These are phyloP conservation scores for Chelonus insularis DNA, from an alignment of 1,140 invertebrate genomes.

Conservation along the genomic window DNA sequence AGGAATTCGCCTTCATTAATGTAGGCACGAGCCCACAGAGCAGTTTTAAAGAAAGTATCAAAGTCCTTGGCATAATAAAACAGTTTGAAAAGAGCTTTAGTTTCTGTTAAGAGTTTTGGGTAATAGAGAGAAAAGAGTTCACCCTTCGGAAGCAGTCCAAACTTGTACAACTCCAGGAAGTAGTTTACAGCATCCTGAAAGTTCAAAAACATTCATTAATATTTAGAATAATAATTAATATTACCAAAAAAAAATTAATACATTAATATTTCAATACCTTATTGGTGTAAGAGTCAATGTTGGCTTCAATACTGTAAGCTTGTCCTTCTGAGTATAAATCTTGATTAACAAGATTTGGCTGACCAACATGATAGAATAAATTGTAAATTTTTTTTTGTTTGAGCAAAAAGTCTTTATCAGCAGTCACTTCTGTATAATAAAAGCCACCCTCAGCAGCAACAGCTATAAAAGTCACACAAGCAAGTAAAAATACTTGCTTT, in stretches of 20 bases:
- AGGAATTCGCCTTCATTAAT: constrained; percentile 69
- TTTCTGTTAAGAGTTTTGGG: constrained; percentile 66
- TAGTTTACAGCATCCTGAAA: constrained; percentile 64
- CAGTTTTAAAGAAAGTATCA: constrained; percentile 53
- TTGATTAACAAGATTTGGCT: constrained; percentile 57
- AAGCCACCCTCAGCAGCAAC: constrained; percentile 24
- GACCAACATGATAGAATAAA: constrained; percentile 65
- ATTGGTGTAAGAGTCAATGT: constrained; percentile 57
- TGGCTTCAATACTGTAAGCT: constrained; percentile 61
- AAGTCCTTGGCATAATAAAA: constrained; percentile 70
- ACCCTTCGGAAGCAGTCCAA: constrained; percentile 62
- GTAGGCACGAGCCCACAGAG: constrained; percentile 64
- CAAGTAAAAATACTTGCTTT: constrained; percentile 37
- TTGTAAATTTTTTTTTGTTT: constrained; percentile 66
- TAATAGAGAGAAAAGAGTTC: constrained; percentile 68
- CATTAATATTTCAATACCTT: too few relatives aligned
- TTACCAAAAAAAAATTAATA: too few relatives aligned
- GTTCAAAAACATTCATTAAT: background rate
- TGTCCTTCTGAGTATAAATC: constrained; percentile 60
- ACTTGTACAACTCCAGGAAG: constrained; percentile 62
- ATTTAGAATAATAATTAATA: too few relatives aligned
- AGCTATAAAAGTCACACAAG: constrained; percentile 30
- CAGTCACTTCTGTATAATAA: constrained; percentile 45
- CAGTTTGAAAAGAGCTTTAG: constrained; percentile 67
- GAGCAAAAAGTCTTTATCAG: constrained; percentile 57